These are phyloP conservation scores for Catocala nupta DNA, from an alignment of 2,888 invertebrate species.

Conservation along the genomic window DNA sequence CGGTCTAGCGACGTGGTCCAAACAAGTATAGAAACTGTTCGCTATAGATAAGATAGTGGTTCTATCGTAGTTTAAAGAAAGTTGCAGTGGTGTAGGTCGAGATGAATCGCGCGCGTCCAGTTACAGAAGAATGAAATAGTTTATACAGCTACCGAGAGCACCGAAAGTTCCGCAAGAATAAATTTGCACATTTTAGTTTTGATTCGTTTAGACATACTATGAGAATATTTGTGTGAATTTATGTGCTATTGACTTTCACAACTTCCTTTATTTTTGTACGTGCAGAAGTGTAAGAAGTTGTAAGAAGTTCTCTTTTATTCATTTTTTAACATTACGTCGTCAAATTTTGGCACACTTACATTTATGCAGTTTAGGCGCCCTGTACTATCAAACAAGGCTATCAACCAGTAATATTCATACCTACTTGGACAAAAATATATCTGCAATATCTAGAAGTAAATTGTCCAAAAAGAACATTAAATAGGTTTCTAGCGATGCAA, in stretches of 20 bases:
- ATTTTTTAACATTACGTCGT: no score
- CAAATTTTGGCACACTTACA: no score
- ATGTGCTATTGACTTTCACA: slow-evolving; percentile 18
- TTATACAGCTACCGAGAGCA: slow-evolving; percentile 39
- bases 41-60: slow-evolving; percentile 44
- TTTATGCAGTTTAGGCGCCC: no score
- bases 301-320: no score
- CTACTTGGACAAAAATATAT: no score
- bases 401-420: no score
- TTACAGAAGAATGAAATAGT: slow-evolving; percentile 57
- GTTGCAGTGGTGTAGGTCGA: slow-evolving; percentile 80
- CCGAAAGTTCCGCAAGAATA: slow-evolving; percentile 42
- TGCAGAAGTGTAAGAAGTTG: neutral
- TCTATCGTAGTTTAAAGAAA: slow-evolving; percentile 71
- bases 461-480: no score
- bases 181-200: slow-evolving; percentile 42
- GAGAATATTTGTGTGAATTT: slow-evolving; percentile 30
- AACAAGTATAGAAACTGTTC: slow-evolving; percentile 62
- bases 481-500: no score
- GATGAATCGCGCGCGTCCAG: slow-evolving; percentile 50
- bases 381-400: no score
- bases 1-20: slow-evolving; percentile 55
- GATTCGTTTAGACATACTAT: slow-evolving; percentile 28
- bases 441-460: no score
- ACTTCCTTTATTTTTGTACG: neutral